Percentiles rank a stretch among this genome's conserved stretches.
Conservation (phyloP, 2,888 invertebrate species). For the Linnaemya tessellans region DNA sequence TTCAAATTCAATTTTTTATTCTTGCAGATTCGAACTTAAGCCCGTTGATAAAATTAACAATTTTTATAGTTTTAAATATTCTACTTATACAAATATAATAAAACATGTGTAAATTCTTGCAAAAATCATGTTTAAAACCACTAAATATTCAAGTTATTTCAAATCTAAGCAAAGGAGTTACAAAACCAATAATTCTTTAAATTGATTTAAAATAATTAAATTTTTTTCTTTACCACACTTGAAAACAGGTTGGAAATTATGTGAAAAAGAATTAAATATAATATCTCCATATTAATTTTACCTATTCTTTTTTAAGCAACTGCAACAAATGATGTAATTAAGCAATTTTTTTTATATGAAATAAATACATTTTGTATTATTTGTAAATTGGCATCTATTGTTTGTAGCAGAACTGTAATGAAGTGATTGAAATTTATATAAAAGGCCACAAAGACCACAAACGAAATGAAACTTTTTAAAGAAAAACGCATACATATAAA, state of each 20-base stretch:
- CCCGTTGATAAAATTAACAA: no score
- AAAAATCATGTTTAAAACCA: not conserved
- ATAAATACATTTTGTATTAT: conserved; percentile 31
- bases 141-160: not conserved
- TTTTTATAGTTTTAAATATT: no score
- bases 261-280: not conserved
- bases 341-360: conserved; percentile 1
- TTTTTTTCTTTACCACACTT: no score
- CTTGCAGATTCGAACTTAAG: no score
- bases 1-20: no score
- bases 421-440: conserved; percentile 46
- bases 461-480: conserved; percentile 64
- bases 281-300: conserved; percentile 1
- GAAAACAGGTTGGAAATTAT: no score
- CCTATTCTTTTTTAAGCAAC: no score
- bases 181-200: not conserved
- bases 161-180: not conserved
- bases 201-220: not conserved
- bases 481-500: conserved; percentile 4
- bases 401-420: conserved; percentile 23
- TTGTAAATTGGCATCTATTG: conserved; percentile 46
- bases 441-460: conserved; percentile 62
- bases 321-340: conserved; percentile 24
- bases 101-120: not conserved
- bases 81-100: no score